Percentiles rank a stretch among this genome's conserved stretches.
Evolutionary conservation across 2,888 invertebrate species (phyloP).

Genomic region (Macrosiphum euphorbiae): DNA sequence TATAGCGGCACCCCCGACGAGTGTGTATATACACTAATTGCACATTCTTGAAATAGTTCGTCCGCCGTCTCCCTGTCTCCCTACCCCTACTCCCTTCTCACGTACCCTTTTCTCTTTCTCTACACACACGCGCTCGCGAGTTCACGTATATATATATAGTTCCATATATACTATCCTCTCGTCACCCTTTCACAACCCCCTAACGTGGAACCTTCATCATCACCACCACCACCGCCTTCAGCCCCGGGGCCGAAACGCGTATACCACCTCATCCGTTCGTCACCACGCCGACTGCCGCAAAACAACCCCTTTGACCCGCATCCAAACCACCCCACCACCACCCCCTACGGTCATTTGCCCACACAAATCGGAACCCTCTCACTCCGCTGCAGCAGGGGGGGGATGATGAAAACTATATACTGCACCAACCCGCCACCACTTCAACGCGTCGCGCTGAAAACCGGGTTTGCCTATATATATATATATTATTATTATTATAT

Average conservation of each 20-base stretch:
- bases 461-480: neutral
- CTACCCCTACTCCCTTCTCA: slow-evolving; percentile 61
- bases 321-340: slow-evolving; percentile 36
- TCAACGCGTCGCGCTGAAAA: slow-evolving; percentile 4
- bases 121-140: slow-evolving; percentile 30
- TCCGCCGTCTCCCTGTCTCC: slow-evolving; percentile 76
- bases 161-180: slow-evolving; percentile 31
- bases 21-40: slow-evolving; percentile 74
- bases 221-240: neutral
- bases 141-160: slow-evolving; percentile 26
- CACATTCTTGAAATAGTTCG: slow-evolving; percentile 97
- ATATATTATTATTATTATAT: neutral
- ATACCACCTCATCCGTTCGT: slow-evolving; percentile 14
- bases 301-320: slow-evolving; percentile 62
- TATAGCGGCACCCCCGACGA: slow-evolving; percentile 63
- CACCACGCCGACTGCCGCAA: slow-evolving; percentile 24
- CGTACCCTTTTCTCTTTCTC: slow-evolving; percentile 63
- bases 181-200: neutral
- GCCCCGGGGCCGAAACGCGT: slow-evolving; percentile 7
- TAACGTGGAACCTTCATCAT: neutral
- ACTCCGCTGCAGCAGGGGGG: neutral
- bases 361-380: slow-evolving; percentile 54
- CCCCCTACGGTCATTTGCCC: slow-evolving; percentile 58
- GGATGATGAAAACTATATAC: slow-evolving; percentile 12
- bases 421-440: neutral